Evolutionary conservation across 2,797 vertebrate genomes (phyloP), one percentile per base, ranked within the genome.

Genomic region (Tragopan temminckii): DNA sequence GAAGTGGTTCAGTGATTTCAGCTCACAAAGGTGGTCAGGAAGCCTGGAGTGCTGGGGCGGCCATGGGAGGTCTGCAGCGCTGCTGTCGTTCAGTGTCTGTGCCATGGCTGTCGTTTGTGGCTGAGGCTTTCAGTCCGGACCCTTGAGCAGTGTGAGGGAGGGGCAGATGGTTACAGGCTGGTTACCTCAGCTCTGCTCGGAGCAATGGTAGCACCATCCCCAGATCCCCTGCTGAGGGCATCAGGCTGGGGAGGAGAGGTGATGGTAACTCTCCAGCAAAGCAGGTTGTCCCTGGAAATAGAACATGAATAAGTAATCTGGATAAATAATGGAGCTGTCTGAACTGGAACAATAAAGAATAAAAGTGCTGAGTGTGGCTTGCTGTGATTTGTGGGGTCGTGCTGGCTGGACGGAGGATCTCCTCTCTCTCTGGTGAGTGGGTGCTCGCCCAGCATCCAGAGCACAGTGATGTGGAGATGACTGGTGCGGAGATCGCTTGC

Each of bases 271-370:
- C 78, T 85, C 68, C 75, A 24, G 53, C 1, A 3, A 27, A 74
- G 80, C 33, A 2, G 55, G 50, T 43, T 87, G 84, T 90, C 90
- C 88, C 81, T 95, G 95, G 84, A 85, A 94, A 95, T 80, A 38
- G 88, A 38, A 80, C 68, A 91, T 96, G 96, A 96, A 96, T 95
- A 96, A 95, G 86, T 95, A 85, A 96, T 94, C 88, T 19, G 69
- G 90, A 89, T 96, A 95, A 95, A 96, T 96, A 95, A 96, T 96
- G 88, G 94, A 96, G 95, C 96, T 96, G 94, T 94, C 96, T 87
- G 93, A 89, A 76, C 84, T 94, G 94, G 46, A 85, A 80, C 93
- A 94, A 94, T 95, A 94, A 95, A 96, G 96, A 96, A 96, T 89
- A 82, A 89, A 96, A 96, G 89, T 90, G 96, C 96, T 95, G 95